phyloP scores from a whole-genome alignment of 2,113 vertebrate species.

The Microcebus tavaratra region DNA sequence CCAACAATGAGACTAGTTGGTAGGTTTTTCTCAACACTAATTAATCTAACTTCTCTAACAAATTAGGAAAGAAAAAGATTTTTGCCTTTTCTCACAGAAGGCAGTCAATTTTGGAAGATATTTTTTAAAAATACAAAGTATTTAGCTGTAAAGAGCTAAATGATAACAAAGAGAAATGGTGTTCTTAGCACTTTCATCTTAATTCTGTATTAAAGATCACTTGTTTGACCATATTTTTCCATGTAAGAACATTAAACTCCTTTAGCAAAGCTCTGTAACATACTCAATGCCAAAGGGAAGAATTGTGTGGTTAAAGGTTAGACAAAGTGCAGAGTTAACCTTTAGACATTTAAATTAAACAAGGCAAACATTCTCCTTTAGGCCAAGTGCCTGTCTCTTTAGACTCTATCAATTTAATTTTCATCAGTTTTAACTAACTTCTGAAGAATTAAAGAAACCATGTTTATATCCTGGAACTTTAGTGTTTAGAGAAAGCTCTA shows the following conservation, averaged over 20 bases:
- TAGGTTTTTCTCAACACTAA: background rate
- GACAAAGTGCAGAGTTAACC: slow-evolving; percentile 62
- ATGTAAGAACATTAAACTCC: slow-evolving; percentile 64
- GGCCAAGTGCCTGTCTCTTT: slow-evolving; percentile 43
- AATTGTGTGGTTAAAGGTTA: slow-evolving; percentile 56
- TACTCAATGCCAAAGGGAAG: slow-evolving; percentile 51
- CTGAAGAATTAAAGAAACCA: slow-evolving; percentile 5
- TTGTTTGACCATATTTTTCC: slow-evolving; percentile 44
- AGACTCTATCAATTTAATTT: slow-evolving; percentile 39
- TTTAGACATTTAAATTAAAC: slow-evolving; percentile 67
- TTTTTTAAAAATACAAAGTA: background rate
- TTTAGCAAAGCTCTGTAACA: slow-evolving; percentile 65
- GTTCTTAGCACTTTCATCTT: background rate
- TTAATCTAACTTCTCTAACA: slow-evolving; percentile 44
- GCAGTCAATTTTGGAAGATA: background rate
- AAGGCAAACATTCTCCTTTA: slow-evolving; percentile 64
- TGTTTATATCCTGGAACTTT: background rate
- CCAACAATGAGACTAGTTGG: slow-evolving; percentile 16
- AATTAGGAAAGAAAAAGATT: background rate
- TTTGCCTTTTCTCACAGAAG: background rate
- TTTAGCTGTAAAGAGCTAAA: background rate
- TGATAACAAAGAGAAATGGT: slow-evolving; percentile 43
- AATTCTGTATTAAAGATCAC: slow-evolving; percentile 57
- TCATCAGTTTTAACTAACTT: slow-evolving; percentile 53
- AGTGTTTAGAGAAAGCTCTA: background rate